Base-by-base conservation (phyloP, 1,140 invertebrate genomes). In the Triops cancriformis region DNA sequence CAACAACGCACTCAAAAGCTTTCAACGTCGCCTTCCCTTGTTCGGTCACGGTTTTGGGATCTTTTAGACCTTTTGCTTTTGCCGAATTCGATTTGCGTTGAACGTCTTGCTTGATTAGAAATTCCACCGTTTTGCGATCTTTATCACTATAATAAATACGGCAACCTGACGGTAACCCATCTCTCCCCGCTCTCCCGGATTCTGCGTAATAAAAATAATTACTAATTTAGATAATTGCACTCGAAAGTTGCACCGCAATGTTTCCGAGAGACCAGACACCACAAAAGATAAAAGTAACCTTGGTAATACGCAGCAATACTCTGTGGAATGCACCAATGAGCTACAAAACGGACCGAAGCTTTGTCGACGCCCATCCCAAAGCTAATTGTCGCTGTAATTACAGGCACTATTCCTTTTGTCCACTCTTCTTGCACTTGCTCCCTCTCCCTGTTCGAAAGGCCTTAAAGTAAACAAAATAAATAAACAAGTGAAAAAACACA, bases 301-400 rank as follows among this genome's bases (percentile, higher is more conserved):
- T 89, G 88, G 80, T 89, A 89, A 82, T 89, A 88, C 0, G 84
- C 86, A n/a, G 88, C 85, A 77, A 89, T 83, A 79, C 92, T 94
- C 82, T 95, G 92, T 1, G 94, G 91, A n/a, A 94, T 87, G 76
- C 93, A 93, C 95, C 95, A 98, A 85, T 98, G 96, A 51, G 93
- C 90, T 26, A 97, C 94, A 87, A 95, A 94, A 80, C 93, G 87
- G 12, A 92, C 91, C 80, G 89, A 86, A 1, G 87, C 83, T 83
- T 92, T 92, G 82, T 92, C 91, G 23, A 92, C 88, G 72, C 91
- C 91, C 91, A 92, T 92, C 27, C 91, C 91, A 85, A 92, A 92
- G 82, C 89, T 90, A 79, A 92, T 87, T 23, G 90, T 91, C 10
- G 88, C 88, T 73, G 84, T 84, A 74, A 89, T 89, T 3, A 91